Conservation (phyloP, 2,888 invertebrate species). For the Stratiomys singularior region DNA sequence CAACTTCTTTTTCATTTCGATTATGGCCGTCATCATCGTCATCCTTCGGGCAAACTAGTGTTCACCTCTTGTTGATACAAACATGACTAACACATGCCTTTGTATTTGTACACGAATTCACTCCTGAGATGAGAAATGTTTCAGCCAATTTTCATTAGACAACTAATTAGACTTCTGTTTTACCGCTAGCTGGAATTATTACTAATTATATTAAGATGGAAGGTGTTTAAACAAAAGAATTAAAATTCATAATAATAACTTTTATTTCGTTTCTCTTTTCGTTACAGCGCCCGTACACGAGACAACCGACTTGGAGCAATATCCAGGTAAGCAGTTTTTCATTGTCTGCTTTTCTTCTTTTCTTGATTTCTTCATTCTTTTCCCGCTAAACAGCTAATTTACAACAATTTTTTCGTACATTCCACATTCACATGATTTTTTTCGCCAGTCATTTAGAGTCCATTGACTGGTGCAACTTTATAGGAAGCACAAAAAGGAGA, state of each 20-base stretch:
- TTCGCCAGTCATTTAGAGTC: slow-evolving; percentile 40
- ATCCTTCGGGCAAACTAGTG: background rate
- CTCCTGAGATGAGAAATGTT: slow-evolving; percentile 5
- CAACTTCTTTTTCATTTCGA: background rate
- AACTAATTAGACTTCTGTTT: slow-evolving; percentile 27
- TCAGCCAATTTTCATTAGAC: slow-evolving; percentile 9
- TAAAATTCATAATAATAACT: slow-evolving; percentile 25
- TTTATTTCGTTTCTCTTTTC: slow-evolving; percentile 56
- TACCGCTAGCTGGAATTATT: slow-evolving; percentile 26
- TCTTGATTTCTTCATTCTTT: background rate
- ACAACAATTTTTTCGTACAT: slow-evolving; percentile 18
- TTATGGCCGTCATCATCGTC: background rate
- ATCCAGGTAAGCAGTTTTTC: slow-evolving; percentile 67
- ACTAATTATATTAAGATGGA: slow-evolving; percentile 6
- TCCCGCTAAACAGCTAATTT: background rate
- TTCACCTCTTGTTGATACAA: background rate
- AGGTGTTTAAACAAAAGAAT: slow-evolving; percentile 37
- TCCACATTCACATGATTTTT: background rate
- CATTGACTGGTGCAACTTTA: slow-evolving; percentile 32
- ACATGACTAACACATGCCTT: background rate
- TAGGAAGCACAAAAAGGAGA: background rate
- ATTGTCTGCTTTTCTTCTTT: background rate
- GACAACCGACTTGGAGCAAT: slow-evolving; percentile 73
- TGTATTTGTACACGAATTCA: background rate
- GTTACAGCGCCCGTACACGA: slow-evolving; percentile 77